Base-by-base conservation (phyloP, 35 echinoderm and acorn worm genomes). In the Acanthaster planci region DNA sequence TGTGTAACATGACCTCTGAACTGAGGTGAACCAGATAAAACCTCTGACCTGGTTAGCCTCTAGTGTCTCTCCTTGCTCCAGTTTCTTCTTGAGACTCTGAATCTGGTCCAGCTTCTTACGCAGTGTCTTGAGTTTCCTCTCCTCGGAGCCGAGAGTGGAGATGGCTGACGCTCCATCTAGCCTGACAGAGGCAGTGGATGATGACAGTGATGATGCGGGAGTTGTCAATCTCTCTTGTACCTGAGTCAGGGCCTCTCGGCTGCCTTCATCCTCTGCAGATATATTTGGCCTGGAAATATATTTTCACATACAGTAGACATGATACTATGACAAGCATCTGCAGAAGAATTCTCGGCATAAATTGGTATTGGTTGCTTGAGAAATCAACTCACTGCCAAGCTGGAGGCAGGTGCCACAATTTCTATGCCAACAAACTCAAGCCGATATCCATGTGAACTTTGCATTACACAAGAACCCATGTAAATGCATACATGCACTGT, bases 21-120 rank as follows among this genome's bases (percentile, higher is more conserved):
- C n/a, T n/a, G n/a, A n/a, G n/a, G n/a, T n/a, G n/a, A n/a, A n/a
- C n/a, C n/a, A n/a, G n/a, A n/a, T n/a, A n/a, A n/a, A n/a, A n/a
- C n/a, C n/a, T n/a, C 91, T 76, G 16, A 94, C 92, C 88, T 94
- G 92, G 58, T 94, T 94, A 7, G 83, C 38, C 57, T 94, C 92
- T 7, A 94, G 31, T 40, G 86, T 94, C 64, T 90, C 87, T 21
- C 92, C 92, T 21, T 94, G 88, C 27, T 87, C 86, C 53, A 82
- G 87, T 53, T 75, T 86, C 38, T 90, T 86, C 82, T 94, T 94
- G 8, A 94, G 84, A 6, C 47, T 67, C 67, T 94, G 83, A 77
- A 94, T 94, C 64, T 94, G 92, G 15, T 78, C 77, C 4, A 94
- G 77, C 78, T 94, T 94, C 67, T 94, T 94, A 57, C 75, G 80